Conservation (phyloP, 2,113 vertebrate species). For the Theristicus caerulescens region DNA sequence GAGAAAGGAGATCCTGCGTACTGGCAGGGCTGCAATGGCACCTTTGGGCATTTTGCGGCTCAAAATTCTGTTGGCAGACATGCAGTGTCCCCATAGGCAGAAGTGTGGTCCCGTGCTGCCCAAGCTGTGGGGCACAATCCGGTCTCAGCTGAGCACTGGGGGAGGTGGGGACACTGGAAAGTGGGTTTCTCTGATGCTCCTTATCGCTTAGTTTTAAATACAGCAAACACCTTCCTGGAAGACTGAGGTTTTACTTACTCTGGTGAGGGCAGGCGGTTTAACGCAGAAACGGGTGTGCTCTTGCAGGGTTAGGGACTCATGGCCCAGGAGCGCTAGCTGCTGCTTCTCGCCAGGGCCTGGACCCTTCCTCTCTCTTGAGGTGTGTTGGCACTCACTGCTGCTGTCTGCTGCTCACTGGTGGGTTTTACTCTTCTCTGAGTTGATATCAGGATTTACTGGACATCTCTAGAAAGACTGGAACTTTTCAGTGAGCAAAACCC, state of each 20-base stretch:
- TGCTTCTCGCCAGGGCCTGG: not conserved
- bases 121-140: accelerated
- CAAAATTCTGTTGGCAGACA: accelerated
- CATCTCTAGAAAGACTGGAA: not conserved
- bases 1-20: not conserved
- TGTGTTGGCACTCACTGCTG: not conserved
- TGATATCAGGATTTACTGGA: not conserved
- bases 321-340: not conserved
- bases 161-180: not conserved
- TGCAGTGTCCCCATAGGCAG: accelerated
- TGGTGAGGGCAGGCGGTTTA: not conserved
- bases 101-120: accelerated
- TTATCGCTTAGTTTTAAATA: not conserved
- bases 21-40: accelerated
- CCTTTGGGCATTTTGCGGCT: not conserved
- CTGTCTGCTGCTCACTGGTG: not conserved
- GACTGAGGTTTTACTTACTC: not conserved
- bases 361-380: not conserved
- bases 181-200: not conserved
- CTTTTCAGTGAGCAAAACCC: not conserved
- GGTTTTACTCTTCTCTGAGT: not conserved
- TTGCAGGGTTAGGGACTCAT: accelerated
- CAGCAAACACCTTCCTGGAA: not conserved
- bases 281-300: accelerated
- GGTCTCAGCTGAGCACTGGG: accelerated